Conservation (phyloP, 2,113 vertebrate genomes). For the Fulica atra region DNA sequence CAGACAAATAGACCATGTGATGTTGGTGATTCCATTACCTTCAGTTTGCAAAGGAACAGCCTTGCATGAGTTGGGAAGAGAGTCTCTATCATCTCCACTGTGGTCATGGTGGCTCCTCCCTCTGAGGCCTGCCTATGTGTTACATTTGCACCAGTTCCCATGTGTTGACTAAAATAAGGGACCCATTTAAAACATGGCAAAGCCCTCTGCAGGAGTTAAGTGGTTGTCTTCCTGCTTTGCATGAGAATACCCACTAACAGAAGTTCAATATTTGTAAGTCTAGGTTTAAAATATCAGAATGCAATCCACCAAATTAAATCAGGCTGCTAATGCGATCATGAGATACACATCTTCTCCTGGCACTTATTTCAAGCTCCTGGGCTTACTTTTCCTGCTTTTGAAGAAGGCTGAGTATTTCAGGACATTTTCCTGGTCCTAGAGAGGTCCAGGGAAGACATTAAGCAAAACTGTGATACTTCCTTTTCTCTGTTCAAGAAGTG, state of each 20-base stretch:
- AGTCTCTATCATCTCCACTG: not conserved
- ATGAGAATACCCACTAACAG: not conserved
- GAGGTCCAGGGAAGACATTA: not conserved
- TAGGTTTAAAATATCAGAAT: not conserved
- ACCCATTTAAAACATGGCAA: not conserved
- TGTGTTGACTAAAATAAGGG: not conserved
- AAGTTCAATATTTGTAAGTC: not conserved
- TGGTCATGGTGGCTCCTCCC: not conserved
- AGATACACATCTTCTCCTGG: not conserved
- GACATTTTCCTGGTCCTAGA: not conserved
- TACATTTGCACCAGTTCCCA: not conserved
- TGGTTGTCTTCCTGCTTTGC: not conserved
- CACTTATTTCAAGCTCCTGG: not conserved
- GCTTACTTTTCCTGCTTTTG: slow-evolving; percentile 1
- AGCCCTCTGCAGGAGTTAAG: not conserved
- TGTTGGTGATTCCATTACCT: not conserved
- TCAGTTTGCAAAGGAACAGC: not conserved
- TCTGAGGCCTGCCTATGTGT: not conserved
- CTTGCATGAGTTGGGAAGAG: not conserved
- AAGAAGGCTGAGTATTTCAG: not conserved
- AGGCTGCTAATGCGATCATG: not conserved
- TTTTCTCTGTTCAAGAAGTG: not conserved
- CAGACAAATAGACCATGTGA: not conserved
- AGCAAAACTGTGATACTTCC: slow-evolving; percentile 3
- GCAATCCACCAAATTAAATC: not conserved